Base-by-base conservation (phyloP, 2,888 invertebrate genomes). In the Aelia acuminata region DNA sequence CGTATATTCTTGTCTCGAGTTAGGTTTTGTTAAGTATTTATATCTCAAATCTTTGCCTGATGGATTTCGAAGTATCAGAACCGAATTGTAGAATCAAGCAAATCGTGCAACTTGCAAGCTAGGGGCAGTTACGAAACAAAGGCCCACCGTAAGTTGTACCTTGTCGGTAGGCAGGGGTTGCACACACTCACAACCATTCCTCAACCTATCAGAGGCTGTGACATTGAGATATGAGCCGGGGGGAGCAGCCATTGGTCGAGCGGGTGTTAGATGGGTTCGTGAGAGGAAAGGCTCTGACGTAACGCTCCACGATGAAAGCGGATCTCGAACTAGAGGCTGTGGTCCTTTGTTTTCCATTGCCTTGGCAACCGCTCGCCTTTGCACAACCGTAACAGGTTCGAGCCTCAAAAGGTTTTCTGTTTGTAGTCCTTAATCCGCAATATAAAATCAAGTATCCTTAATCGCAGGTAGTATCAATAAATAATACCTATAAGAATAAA, bases 261-360 rank as follows among this genome's bases (percentile, higher is more conserved):
- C 39, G 75, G 39, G 80, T 80, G 80, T 47, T 80, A 47, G 80
- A 80, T 80, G 43, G 80, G 35, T 80, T 80, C 80, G 80, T 80
- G 80, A 80, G 80, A 47, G 80, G 80, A 80, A 80, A 80, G 80
- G 80, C 13, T 1, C 43, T 80, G 80, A 80, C 80, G 80, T 80
- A 80, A 80, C n/a, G 5, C 20, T 2, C 80, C 10, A 0, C 80
- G 39, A 80, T 80, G 80, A 43, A 80, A 80, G 80, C 80, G 80
- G 80, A 80, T 80, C 80, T 43, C n/a, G 39, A 70, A 43, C 80
- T 43, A 43, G 39, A 22, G 80, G n/a, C 80, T 80, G 11, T 80
- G 80, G 80, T 80, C 43, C 80, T 80, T 80, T 80, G 80, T 80
- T 35, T 80, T 80, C 80, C 43, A 22, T n/a, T 31, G 43, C 43